phyloP scores from a whole-genome alignment of 1,140 invertebrate genomes.

The Drosophila tsacasi region DNA sequence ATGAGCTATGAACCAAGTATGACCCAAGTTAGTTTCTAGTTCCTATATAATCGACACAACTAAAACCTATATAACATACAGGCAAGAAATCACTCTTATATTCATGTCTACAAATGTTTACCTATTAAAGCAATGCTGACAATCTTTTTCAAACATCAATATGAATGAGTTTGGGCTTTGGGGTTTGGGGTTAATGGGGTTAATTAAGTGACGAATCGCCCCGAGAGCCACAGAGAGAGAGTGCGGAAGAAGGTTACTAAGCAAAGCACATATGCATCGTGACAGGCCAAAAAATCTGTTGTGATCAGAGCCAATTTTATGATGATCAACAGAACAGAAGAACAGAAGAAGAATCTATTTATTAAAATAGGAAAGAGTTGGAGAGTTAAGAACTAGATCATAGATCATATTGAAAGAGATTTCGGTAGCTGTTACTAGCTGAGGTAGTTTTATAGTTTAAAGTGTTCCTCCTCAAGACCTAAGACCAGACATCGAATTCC shows the following conservation, averaged over 20 bases:
- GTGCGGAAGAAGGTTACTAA: slow-evolving; percentile 13
- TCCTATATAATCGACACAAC: not conserved
- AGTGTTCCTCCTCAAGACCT: too few relatives aligned
- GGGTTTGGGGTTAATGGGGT: slow-evolving; percentile 57
- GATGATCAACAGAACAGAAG: not conserved
- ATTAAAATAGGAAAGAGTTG: not conserved
- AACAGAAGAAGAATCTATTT: not conserved
- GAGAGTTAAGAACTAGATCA: not conserved
- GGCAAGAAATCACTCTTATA: slow-evolving; percentile 1
- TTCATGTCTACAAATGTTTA: slow-evolving; percentile 8
- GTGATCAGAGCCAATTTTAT: too few relatives aligned
- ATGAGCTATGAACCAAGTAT: too few relatives aligned
- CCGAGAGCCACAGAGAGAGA: not conserved
- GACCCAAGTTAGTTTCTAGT: too few relatives aligned
- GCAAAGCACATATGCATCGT: slow-evolving; percentile 1
- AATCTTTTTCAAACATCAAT: slow-evolving; percentile 52
- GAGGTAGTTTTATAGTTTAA: not conserved
- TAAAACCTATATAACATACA: not conserved
- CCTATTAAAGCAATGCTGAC: slow-evolving; percentile 42
- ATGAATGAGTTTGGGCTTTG: slow-evolving; percentile 47
- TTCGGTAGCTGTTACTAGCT: not conserved
- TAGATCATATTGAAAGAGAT: not conserved
- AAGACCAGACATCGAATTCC: not conserved
- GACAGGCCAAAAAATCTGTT: not conserved
- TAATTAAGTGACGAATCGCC: slow-evolving; percentile 19